Conservation (phyloP, 1,140 invertebrate species). For the Halyomorpha halys region DNA sequence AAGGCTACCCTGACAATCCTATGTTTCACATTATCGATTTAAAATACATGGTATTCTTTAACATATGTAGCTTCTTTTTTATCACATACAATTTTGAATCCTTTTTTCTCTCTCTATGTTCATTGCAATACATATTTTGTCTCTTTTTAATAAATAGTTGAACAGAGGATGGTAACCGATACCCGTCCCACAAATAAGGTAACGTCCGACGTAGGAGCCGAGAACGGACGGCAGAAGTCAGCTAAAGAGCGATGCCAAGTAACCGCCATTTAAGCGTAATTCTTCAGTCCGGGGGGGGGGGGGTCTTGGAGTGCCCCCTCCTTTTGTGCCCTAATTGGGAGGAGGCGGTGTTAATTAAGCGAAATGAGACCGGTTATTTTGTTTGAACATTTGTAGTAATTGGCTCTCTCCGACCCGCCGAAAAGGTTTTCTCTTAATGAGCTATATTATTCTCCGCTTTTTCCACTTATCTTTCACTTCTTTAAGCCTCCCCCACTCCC, state of each 20-base stretch:
- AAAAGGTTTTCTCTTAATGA: slow-evolving; percentile 11
- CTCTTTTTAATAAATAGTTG: too few relatives aligned
- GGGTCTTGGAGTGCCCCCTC: neutral
- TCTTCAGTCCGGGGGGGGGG: neutral
- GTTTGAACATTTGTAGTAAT: slow-evolving; percentile 12
- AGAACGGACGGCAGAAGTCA: too few relatives aligned
- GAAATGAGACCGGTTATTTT: slow-evolving; percentile 12
- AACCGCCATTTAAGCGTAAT: slow-evolving; percentile 5
- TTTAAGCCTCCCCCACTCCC: neutral
- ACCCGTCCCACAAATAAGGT: too few relatives aligned
- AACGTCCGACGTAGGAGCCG: too few relatives aligned
- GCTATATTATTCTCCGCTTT: slow-evolving; percentile 7
- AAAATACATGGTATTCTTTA: too few relatives aligned
- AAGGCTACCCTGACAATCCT: too few relatives aligned
- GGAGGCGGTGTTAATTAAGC: slow-evolving; percentile 8
- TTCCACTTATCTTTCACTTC: slow-evolving; percentile 9
- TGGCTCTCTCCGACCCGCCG: neutral
- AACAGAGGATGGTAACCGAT: too few relatives aligned
- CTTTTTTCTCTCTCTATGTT: too few relatives aligned
- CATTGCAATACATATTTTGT: too few relatives aligned
- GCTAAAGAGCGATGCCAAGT: neutral
- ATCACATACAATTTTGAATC: too few relatives aligned
- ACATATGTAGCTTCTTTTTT: too few relatives aligned
- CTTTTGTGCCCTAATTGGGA: slow-evolving; percentile 1
- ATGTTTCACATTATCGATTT: too few relatives aligned